These are phyloP conservation scores for Drosophila littoralis DNA, from an alignment of 1,140 invertebrate species.

Conservation along the genomic window DNA sequence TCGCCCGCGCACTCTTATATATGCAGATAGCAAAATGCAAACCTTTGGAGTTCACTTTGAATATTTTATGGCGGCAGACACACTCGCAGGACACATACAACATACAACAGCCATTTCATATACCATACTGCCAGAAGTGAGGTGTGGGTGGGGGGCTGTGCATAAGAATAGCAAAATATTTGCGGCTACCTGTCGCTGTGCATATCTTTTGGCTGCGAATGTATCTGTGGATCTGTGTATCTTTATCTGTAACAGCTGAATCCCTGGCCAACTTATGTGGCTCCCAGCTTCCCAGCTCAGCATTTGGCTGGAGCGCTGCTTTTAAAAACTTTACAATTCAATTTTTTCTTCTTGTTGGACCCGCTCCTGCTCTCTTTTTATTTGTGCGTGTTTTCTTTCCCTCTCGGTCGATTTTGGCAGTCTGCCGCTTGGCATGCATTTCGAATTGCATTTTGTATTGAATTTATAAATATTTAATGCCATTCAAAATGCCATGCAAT, in stretches of 20 bases:
- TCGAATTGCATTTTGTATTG: slow-evolving; percentile 83
- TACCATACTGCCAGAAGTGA: slow-evolving; percentile 27
- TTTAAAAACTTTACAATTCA: slow-evolving; percentile 82
- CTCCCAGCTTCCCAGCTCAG: slow-evolving; percentile 38
- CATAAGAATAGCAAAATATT: no score
- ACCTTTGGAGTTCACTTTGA: slow-evolving; percentile 59
- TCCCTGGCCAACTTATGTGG: slow-evolving; percentile 46
- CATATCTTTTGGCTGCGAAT: slow-evolving; percentile 41
- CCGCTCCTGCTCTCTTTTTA: background rate
- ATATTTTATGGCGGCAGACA: slow-evolving; percentile 69
- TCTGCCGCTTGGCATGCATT: slow-evolving; percentile 74
- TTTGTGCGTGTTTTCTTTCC: slow-evolving; percentile 3
- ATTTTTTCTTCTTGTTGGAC: slow-evolving; percentile 41
- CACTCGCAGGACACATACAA: slow-evolving; percentile 33
- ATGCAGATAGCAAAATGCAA: slow-evolving; percentile 41
- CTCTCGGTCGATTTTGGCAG: slow-evolving; percentile 53
- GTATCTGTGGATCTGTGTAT: slow-evolving; percentile 1
- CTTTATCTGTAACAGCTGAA: slow-evolving; percentile 31
- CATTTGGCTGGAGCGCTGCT: slow-evolving; percentile 68
- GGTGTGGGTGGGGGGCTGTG: background rate
- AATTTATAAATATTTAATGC: slow-evolving; percentile 84
- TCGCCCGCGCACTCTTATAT: slow-evolving; percentile 14
- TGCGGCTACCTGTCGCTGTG: background rate
- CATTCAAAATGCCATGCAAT: slow-evolving; percentile 82
- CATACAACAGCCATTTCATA: slow-evolving; percentile 45